phyloP scores from a whole-genome alignment of 2,797 vertebrate species.

The Pseudotriccus pelzelni region DNA sequence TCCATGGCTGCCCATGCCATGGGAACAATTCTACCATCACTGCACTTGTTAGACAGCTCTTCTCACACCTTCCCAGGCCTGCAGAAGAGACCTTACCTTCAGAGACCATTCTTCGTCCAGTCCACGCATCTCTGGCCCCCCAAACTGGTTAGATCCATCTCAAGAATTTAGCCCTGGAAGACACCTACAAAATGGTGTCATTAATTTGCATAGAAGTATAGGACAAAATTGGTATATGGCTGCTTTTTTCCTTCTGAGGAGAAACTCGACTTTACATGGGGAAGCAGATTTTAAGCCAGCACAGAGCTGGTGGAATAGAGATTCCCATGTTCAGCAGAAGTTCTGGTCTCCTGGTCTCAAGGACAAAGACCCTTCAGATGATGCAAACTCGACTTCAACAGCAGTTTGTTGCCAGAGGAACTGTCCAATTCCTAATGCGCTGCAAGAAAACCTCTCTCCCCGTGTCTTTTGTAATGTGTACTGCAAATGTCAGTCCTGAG shows the following conservation, averaged over 20 bases:
- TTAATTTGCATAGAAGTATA: neutral
- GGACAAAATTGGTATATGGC: neutral
- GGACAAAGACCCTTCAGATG: neutral
- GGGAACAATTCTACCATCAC: neutral
- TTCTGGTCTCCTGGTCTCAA: neutral
- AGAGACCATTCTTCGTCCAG: neutral
- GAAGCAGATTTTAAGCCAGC: neutral
- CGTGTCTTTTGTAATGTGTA: neutral
- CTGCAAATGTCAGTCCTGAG: neutral
- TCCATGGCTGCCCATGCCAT: neutral
- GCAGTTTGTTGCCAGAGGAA: neutral
- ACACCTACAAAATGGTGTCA: fast-evolving
- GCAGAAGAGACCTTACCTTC: neutral
- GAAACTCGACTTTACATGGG: neutral
- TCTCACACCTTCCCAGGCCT: neutral
- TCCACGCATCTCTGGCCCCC: neutral
- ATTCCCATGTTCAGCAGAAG: neutral
- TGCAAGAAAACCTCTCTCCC: neutral
- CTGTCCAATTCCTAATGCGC: neutral
- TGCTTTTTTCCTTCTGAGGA: neutral
- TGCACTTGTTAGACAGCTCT: neutral
- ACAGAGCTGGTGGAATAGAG: neutral
- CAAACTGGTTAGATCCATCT: neutral
- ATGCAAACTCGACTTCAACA: neutral
- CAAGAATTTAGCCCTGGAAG: neutral